These are phyloP conservation scores for Caretta caretta DNA, from an alignment of 2,113 vertebrate genomes.

Conservation along the genomic window DNA sequence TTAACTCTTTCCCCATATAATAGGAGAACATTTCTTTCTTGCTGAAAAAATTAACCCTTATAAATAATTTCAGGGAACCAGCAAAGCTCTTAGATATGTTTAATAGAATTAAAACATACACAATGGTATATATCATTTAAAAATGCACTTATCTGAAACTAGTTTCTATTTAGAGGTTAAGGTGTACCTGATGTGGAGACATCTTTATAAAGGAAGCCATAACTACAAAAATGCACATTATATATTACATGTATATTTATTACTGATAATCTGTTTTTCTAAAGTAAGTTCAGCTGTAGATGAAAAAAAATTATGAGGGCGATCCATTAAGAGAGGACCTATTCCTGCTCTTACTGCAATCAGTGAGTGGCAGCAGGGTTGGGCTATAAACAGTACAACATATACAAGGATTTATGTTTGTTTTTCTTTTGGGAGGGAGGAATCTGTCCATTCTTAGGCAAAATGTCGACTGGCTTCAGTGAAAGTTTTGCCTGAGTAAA, in stretches of 20 bases:
- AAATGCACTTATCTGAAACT: conserved; percentile 4
- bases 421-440: conserved; percentile 43
- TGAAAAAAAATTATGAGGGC: neutral
- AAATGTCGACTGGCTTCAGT: conserved; percentile 13
- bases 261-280: neutral
- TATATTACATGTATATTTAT: neutral
- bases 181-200: neutral
- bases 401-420: conserved; percentile 33
- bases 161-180: neutral
- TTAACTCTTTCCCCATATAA: neutral
- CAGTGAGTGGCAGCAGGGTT: conserved; percentile 26
- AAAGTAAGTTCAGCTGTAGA: neutral
- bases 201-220: neutral
- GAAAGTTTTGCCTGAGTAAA: conserved; percentile 9
- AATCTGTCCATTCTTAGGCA: conserved; percentile 30
- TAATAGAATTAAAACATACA: neutral
- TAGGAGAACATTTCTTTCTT: neutral
- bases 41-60: neutral
- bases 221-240: neutral
- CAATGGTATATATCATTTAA: neutral
- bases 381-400: conserved; percentile 22
- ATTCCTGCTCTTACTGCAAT: neutral
- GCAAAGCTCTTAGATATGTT: neutral
- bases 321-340: neutral
- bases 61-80: neutral